phyloP scores from a whole-genome alignment of 1,140 invertebrate genomes.

The Pentalonia nigronervosa region DNA sequence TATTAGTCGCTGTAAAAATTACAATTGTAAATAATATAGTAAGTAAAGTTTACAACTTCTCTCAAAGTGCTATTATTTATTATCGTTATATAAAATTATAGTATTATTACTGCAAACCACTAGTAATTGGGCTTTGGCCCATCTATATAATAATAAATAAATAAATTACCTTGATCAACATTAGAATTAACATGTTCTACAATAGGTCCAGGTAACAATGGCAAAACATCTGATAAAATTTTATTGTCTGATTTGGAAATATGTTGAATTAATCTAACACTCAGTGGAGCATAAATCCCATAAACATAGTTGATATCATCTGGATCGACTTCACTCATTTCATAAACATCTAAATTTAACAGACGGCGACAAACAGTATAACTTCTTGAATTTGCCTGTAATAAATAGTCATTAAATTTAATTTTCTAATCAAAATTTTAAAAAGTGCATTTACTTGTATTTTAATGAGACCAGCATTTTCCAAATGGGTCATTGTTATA shows the following conservation, averaged over 20 bases:
- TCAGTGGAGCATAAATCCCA: slow-evolving; percentile 93
- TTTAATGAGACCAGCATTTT: slow-evolving; percentile 84
- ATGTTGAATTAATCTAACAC: slow-evolving; percentile 85
- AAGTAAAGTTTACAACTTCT: not conserved
- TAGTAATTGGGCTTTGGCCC: not conserved
- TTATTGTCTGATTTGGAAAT: slow-evolving; percentile 75
- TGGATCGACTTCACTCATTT: slow-evolving; percentile 80
- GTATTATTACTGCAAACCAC: not conserved
- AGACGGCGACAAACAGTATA: slow-evolving; percentile 66
- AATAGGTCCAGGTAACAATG: slow-evolving; percentile 71
- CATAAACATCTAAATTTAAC: slow-evolving; percentile 84
- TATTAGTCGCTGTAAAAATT: slow-evolving; percentile 67
- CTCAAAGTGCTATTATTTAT: not conserved
- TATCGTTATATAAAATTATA: not conserved
- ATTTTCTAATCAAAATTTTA: not conserved
- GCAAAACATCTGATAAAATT: slow-evolving; percentile 73
- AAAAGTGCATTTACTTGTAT: slow-evolving; percentile 66
- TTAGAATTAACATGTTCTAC: slow-evolving; percentile 65
- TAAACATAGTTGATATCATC: slow-evolving; percentile 93
- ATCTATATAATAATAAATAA: not conserved
- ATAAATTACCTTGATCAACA: slow-evolving; percentile 50
- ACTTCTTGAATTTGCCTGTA: slow-evolving; percentile 43
- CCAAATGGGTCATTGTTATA: slow-evolving; percentile 84
- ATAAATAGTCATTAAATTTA: not conserved
- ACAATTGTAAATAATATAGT: not conserved